Evolutionary conservation across 2,888 invertebrate genomes (phyloP).

Genomic region (Acrobasis consociella): DNA sequence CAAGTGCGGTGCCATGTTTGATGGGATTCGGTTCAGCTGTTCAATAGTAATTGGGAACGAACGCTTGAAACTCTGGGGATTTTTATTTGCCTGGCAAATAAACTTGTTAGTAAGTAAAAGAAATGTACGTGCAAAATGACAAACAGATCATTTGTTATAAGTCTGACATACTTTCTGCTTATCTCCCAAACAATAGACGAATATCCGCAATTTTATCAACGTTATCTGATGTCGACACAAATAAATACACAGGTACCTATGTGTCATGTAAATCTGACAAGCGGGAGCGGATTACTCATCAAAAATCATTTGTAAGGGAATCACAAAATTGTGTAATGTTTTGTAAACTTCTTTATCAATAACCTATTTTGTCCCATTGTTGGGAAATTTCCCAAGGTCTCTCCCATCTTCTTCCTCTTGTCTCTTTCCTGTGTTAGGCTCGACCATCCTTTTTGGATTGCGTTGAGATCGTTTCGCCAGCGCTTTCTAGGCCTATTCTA

Average conservation of each 20-base stretch:
- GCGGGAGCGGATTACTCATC: not conserved
- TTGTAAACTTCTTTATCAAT: not conserved
- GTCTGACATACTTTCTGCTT: not conserved
- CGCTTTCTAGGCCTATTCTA: too few species aligned
- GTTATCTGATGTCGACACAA: conserved; percentile 12
- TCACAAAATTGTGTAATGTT: not conserved
- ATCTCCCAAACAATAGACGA: conserved; percentile 9
- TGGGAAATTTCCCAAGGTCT: too few species aligned
- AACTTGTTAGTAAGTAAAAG: not conserved
- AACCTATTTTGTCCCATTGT: too few species aligned
- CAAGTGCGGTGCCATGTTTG: too few species aligned
- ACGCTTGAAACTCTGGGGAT: too few species aligned
- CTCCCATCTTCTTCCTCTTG: too few species aligned
- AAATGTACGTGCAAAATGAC: conserved; percentile 1
- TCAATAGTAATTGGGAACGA: too few species aligned
- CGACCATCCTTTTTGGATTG: too few species aligned
- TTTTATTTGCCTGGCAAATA: too few species aligned
- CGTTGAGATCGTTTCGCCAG: too few species aligned
- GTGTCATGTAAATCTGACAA: not conserved
- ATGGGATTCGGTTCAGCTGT: too few species aligned
- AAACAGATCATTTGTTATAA: not conserved
- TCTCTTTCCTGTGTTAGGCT: too few species aligned
- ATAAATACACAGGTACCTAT: not conserved
- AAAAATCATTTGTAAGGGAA: not conserved
- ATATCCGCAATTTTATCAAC: conserved; percentile 1